phyloP scores from a whole-genome alignment of 2,797 vertebrate genomes.

The Caiman crocodilus region DNA sequence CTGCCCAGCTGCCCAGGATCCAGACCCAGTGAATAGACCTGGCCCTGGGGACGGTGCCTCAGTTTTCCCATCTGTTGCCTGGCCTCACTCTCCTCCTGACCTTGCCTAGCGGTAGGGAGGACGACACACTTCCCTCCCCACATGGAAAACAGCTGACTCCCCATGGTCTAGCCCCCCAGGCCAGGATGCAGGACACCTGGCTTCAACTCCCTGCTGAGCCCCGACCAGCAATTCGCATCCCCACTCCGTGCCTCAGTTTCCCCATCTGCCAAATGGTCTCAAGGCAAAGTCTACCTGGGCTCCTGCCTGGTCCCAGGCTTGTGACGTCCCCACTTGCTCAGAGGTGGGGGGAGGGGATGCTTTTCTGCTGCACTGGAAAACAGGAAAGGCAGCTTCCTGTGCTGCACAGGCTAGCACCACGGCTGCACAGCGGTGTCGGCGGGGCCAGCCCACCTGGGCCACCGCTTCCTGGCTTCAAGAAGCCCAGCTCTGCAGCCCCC shows the following conservation, averaged over 20 bases:
- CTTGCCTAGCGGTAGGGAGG: too few species aligned
- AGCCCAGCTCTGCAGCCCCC: too few species aligned
- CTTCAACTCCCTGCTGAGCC: not conserved
- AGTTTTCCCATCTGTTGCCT: not conserved
- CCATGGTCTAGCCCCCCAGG: not conserved
- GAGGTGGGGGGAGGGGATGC: not conserved
- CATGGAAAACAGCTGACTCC: not conserved
- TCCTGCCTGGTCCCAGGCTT: too few species aligned
- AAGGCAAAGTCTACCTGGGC: fast-evolving
- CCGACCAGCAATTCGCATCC: not conserved
- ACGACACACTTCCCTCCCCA: too few species aligned
- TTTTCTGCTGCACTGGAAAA: not conserved
- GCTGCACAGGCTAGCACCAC: not conserved
- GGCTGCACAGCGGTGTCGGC: not conserved
- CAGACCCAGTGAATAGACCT: too few species aligned
- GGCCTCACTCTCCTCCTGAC: too few species aligned
- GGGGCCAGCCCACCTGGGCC: not conserved
- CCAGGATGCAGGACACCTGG: not conserved
- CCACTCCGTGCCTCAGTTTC: not conserved
- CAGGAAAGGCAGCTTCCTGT: constrained; percentile 55
- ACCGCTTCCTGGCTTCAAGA: not conserved
- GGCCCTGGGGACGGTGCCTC: not conserved
- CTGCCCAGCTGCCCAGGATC: too few species aligned
- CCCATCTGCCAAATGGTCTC: not conserved
- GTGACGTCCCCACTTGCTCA: not conserved